Conservation (phyloP, 1,140 invertebrate genomes). For the Whitmania pigra region DNA sequence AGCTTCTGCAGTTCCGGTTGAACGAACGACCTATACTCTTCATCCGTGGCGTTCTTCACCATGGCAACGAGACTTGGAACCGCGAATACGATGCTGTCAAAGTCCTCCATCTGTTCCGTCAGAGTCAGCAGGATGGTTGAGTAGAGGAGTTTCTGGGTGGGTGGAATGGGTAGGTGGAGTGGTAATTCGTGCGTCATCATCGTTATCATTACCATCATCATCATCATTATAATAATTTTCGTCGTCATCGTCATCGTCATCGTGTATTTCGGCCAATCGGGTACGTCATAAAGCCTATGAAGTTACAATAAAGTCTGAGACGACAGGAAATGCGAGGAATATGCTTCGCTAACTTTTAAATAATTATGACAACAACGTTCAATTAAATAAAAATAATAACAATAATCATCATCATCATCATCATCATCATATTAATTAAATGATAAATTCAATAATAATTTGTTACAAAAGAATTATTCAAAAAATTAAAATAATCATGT, state of each 20-base stretch:
- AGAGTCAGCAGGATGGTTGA: slow-evolving; percentile 82
- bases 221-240: not conserved
- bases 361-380: too few relatives aligned
- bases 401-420: too few relatives aligned
- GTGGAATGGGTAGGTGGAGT: not conserved
- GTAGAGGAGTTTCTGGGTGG: slow-evolving; percentile 81
- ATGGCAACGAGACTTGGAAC: slow-evolving; percentile 75
- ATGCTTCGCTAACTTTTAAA: too few relatives aligned
- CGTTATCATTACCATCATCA: not conserved
- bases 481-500: too few relatives aligned
- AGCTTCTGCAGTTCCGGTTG: slow-evolving; percentile 65
- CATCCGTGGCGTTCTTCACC: slow-evolving; percentile 64
- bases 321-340: too few relatives aligned
- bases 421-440: too few relatives aligned
- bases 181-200: not conserved
- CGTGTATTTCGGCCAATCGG: too few relatives aligned
- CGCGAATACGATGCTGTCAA: slow-evolving; percentile 73
- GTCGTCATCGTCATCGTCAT: not conserved
- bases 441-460: too few relatives aligned
- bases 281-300: too few relatives aligned
- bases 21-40: slow-evolving; percentile 72
- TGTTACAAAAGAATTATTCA: too few relatives aligned
- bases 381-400: too few relatives aligned
- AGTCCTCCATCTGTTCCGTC: slow-evolving; percentile 65
- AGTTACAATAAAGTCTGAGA: too few relatives aligned